phyloP scores from a whole-genome alignment of 1,140 invertebrate species.

The Bombyx mori region DNA sequence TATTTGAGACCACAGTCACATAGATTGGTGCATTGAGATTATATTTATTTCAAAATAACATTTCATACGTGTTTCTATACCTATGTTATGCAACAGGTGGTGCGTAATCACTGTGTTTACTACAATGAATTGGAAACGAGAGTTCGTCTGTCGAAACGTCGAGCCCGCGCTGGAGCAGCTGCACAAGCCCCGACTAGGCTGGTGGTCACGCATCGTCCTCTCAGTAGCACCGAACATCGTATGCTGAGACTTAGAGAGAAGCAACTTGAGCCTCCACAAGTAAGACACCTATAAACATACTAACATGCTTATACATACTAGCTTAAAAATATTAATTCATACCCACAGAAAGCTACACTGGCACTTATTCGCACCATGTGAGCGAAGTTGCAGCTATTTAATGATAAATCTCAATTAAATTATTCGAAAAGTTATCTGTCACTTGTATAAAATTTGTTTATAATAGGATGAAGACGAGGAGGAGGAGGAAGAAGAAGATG shows the following conservation, averaged over 20 bases:
- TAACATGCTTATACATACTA: neutral
- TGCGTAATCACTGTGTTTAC: slow-evolving; percentile 91
- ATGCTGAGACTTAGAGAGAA: slow-evolving; percentile 90
- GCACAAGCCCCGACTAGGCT: slow-evolving; percentile 85
- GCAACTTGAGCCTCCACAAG: slow-evolving; percentile 86
- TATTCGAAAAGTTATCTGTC: no score
- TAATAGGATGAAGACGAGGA: slow-evolving; percentile 74
- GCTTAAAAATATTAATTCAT: neutral
- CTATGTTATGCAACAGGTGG: slow-evolving; percentile 62
- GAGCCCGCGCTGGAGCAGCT: slow-evolving; percentile 79
- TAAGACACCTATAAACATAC: slow-evolving; percentile 10
- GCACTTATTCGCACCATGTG: no score
- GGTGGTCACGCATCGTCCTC: slow-evolving; percentile 90
- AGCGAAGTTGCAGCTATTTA: no score
- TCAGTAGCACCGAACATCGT: slow-evolving; percentile 88
- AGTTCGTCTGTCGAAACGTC: slow-evolving; percentile 91
- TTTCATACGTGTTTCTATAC: no score
- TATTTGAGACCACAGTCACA: no score
- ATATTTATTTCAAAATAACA: no score
- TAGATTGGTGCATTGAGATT: no score
- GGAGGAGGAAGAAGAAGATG: slow-evolving; percentile 77
- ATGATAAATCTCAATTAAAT: no score
- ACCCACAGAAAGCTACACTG: no score
- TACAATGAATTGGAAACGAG: slow-evolving; percentile 98
- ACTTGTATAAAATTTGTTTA: no score